Conservation (phyloP, 2,888 invertebrate species). For the Aphrophora alni region DNA sequence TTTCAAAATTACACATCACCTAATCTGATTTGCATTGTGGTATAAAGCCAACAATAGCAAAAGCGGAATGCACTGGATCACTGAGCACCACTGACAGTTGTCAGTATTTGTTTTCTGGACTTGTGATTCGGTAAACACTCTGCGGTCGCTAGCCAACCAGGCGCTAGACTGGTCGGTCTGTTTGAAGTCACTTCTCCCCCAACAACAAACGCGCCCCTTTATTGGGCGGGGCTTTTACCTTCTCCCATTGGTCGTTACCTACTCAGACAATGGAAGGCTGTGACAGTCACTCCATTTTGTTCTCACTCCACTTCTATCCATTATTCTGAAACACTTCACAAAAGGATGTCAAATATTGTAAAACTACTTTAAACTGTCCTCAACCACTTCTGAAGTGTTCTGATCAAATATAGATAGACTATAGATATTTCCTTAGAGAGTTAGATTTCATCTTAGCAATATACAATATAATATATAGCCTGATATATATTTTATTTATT, state of each 20-base stretch:
- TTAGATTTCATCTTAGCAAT: no score
- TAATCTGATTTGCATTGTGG: neutral
- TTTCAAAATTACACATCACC: slow-evolving; percentile 6
- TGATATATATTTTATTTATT: no score
- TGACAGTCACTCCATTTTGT: slow-evolving; percentile 32
- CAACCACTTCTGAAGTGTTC: no score
- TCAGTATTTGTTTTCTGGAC: slow-evolving; percentile 36
- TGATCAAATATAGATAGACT: no score
- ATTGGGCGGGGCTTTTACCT: slow-evolving; percentile 10
- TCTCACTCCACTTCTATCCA: slow-evolving; percentile 10
- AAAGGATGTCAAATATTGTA: neutral
- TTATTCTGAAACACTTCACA: neutral
- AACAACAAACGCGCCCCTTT: neutral
- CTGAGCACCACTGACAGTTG: slow-evolving; percentile 29
- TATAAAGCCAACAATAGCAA: neutral
- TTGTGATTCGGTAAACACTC: slow-evolving; percentile 34
- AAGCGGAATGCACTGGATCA: slow-evolving; percentile 15
- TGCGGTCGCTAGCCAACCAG: slow-evolving; percentile 31
- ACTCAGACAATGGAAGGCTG: slow-evolving; percentile 31
- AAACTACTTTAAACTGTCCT: no score
- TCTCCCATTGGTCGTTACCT: slow-evolving; percentile 29
- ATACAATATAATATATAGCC: no score
- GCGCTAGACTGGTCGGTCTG: slow-evolving; percentile 32
- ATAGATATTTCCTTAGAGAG: no score
- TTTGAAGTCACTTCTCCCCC: slow-evolving; percentile 28